phyloP scores from a whole-genome alignment of 2,797 vertebrate species.

The Enoplosus armatus region DNA sequence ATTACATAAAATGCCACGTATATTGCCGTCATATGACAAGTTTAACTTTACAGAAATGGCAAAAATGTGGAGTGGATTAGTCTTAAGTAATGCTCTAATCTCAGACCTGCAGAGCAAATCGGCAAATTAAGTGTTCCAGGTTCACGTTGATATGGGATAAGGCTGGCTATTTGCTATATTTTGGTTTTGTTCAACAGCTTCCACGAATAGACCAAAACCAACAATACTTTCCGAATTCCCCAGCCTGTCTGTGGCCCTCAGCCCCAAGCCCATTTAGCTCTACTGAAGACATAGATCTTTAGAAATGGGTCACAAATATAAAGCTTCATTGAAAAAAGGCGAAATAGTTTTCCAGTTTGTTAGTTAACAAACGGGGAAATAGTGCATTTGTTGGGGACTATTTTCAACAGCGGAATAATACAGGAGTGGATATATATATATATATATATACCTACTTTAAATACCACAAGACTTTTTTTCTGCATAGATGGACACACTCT shows the following conservation, averaged over 20 bases:
- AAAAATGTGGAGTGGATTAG: conserved; percentile 5
- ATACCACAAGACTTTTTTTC: background rate
- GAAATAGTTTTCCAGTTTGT: too few species aligned
- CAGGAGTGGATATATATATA: too few species aligned
- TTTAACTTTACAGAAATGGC: background rate
- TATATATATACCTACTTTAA: background rate
- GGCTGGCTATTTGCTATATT: background rate
- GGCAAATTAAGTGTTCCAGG: too few species aligned
- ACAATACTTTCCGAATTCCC: background rate
- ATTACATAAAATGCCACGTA: background rate
- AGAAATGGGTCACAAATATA: background rate
- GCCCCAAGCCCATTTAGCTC: background rate
- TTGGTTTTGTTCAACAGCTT: background rate
- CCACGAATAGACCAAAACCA: background rate
- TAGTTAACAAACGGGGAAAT: too few species aligned
- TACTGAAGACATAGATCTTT: background rate
- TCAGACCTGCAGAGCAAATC: background rate
- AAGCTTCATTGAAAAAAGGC: too few species aligned
- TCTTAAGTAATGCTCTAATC: background rate
- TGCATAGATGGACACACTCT: background rate
- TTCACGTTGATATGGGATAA: background rate
- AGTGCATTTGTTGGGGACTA: background rate
- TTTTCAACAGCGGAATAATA: background rate
- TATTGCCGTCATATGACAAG: background rate
- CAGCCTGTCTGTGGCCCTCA: background rate